Evolutionary conservation across 2,797 vertebrate species (phyloP), one percentile per base, ranked within the genome.

Genomic region (Pachyuromys duprasi): DNA sequence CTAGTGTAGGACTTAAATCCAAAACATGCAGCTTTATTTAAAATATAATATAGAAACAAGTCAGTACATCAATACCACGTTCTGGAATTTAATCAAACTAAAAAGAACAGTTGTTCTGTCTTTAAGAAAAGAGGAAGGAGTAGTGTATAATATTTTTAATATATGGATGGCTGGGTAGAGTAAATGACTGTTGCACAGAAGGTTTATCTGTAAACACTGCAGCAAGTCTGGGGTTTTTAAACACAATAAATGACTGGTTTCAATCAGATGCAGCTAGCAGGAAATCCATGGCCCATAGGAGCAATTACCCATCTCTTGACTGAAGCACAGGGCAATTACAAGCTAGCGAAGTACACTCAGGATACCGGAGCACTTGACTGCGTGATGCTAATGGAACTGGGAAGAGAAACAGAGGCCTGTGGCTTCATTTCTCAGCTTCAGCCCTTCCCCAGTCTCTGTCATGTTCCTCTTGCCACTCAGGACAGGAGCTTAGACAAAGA

Each of bases 251-350:
- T 98, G 97, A 95, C 95, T 97, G 96, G 97, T 98, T 98, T 98
- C 98, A 98, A 97, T 97, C 98, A 98, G 98, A 97, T 53, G 94
- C 95, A 95, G 90, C 39, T 62, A 95, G 97, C 96, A 97, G 84
- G 95, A 97, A 98, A 98, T 96, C 95, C 94, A 97, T 87, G 97
- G 97, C 98, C 98, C 98, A 97, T 89, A 98, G 98, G 97, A 98
- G 96, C 97, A 98, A 98, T 98, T 98, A 97, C 96, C 96, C 97
- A 96, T 97, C 97, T 98, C 98, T 95, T 95, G 96, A 97, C 96
- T 98, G 97, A 98, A 98, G 97, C 97, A 97, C 98, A 98, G 98
- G 97, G 97, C 98, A 98, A 98, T 96, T 98, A 98, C 97, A 95
- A 96, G 95, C 95, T 98, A 69, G 89, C 67, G 0, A 95, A 97